Conservation (phyloP, 1,140 invertebrate genomes). For the Drosophila littoralis region DNA sequence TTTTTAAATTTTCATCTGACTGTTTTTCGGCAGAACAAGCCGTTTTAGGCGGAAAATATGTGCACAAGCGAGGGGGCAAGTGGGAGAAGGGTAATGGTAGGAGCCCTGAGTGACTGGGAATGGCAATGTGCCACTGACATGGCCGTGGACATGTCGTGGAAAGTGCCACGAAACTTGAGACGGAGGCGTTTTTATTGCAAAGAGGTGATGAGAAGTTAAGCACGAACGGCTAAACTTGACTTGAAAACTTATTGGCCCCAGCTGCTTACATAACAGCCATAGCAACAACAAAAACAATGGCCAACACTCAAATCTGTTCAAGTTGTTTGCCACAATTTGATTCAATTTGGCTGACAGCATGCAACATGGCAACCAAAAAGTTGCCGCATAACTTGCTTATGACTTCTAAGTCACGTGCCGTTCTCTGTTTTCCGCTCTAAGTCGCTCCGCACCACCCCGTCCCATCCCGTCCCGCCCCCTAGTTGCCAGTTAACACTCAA, state of each 20-base stretch:
- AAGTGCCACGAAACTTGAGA: slow-evolving; percentile 34
- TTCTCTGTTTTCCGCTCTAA: slow-evolving; percentile 15
- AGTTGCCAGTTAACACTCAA: slow-evolving; percentile 5
- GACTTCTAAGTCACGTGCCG: slow-evolving; percentile 74
- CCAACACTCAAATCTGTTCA: slow-evolving; percentile 72
- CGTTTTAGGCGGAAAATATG: slow-evolving; percentile 28
- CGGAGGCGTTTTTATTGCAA: slow-evolving; percentile 54
- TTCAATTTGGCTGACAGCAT: slow-evolving; percentile 71
- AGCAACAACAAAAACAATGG: slow-evolving; percentile 27
- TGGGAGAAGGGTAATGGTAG: not conserved
- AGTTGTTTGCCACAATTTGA: slow-evolving; percentile 76
- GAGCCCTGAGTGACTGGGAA: not conserved
- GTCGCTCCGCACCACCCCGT: not conserved
- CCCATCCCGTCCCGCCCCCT: not conserved
- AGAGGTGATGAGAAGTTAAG: slow-evolving; percentile 53
- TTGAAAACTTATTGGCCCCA: slow-evolving; percentile 57
- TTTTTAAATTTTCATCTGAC: not conserved
- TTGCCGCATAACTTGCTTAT: slow-evolving; percentile 70
- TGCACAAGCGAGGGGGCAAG: slow-evolving; percentile 2
- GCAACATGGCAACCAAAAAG: slow-evolving; percentile 59
- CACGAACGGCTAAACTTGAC: slow-evolving; percentile 35
- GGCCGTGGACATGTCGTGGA: slow-evolving; percentile 22
- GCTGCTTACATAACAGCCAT: slow-evolving; percentile 39
- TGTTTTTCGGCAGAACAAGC: slow-evolving; percentile 4
- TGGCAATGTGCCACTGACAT: slow-evolving; percentile 13